Base-by-base conservation (phyloP, 2,113 vertebrate genomes). In the Lepus americanus region DNA sequence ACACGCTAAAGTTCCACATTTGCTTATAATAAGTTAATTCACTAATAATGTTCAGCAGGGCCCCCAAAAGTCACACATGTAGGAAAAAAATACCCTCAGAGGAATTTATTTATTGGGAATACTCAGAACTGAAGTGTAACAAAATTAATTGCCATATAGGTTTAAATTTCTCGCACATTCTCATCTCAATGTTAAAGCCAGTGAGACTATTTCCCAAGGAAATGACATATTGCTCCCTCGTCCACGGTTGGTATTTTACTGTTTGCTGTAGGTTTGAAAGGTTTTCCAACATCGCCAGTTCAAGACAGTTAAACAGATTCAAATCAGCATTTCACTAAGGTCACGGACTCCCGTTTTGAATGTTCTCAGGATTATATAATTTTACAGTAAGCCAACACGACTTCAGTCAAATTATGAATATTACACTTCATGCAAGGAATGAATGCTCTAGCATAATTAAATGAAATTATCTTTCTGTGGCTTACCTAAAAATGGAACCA, bases 61-160 rank as follows among this genome's bases (percentile, higher is more conserved):
- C 14, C 33, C 23, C 13, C 22, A 77, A 83, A 74, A 7, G 76
- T 73, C 36, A 66, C 51, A 14, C 33, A 64, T 66, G 13, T 81
- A 19, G 19, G 29, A 27, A 61, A 74, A 70, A 83, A 13, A 44
- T 78, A 33, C 55, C n/a, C 53, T 61, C 17, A 20, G 44, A 87
- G 64, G 29, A 77, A 83, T 13, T 69, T 76, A 29, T 67, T 81
- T 36, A 53, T 91, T 53, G 69, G 77, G 64, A 96, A 96, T 90
- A 44, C 89, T 97, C 93, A 93, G 92, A 97, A 96, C 88, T 95
- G 90, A 96, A 96, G 49, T 36, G 73, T 96, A 81, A 92, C 39
- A 88, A 92, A 92, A 87, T 80, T 61, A 87, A 87, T 91, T 12
- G 11, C 29, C 20, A 77, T 22, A 31, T 63, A 59, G 17, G 7